A percentile compares a stretch with the other conserved stretches of the same genome.
Evolutionary conservation across 2,888 invertebrate genomes (phyloP).

Genomic region (Petrophora chlorosata): DNA sequence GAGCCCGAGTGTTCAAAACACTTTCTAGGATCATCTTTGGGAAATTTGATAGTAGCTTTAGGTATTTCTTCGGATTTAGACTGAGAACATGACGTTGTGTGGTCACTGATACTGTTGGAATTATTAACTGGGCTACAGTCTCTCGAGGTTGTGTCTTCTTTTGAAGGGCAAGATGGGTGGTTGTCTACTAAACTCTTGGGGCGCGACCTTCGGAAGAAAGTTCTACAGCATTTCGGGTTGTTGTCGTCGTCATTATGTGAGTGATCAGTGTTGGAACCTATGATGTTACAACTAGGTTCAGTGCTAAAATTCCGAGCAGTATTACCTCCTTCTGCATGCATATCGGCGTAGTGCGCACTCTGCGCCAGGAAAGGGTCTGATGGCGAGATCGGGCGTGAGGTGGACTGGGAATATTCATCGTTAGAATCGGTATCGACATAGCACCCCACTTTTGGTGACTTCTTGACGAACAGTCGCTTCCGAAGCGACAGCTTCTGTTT

Average conservation of each 20-base stretch:
- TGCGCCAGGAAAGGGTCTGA: conserved; percentile 77
- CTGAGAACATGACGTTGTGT: conserved; percentile 61
- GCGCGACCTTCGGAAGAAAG: conserved; percentile 74
- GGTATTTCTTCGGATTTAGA: conserved; percentile 74
- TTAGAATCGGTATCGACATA: conserved; percentile 78
- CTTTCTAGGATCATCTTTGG: conserved; percentile 70
- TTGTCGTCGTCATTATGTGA: conserved; percentile 62
- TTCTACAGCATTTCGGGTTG: conserved; percentile 72
- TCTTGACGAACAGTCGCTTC: conserved; percentile 78
- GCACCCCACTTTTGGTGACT: conserved; percentile 81
- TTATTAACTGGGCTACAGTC: conserved; percentile 69
- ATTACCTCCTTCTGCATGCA: conserved; percentile 50
- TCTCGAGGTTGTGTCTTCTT: conserved; percentile 61
- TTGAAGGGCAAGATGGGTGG: conserved; percentile 44
- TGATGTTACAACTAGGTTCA: conserved; percentile 53
- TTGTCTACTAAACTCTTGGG: conserved; percentile 72
- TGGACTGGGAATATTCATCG: conserved; percentile 70
- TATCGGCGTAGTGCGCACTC: conserved; percentile 63
- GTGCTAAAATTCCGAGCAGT: conserved; percentile 50
- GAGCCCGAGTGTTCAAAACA: conserved; percentile 77
- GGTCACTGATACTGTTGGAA: conserved; percentile 69
- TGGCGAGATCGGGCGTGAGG: conserved; percentile 77
- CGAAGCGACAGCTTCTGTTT: conserved; percentile 79
- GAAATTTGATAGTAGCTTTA: conserved; percentile 71
- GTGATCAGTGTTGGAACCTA: conserved; percentile 48